phyloP scores from a whole-genome alignment of 2,113 vertebrate species.

The Rana temporaria region DNA sequence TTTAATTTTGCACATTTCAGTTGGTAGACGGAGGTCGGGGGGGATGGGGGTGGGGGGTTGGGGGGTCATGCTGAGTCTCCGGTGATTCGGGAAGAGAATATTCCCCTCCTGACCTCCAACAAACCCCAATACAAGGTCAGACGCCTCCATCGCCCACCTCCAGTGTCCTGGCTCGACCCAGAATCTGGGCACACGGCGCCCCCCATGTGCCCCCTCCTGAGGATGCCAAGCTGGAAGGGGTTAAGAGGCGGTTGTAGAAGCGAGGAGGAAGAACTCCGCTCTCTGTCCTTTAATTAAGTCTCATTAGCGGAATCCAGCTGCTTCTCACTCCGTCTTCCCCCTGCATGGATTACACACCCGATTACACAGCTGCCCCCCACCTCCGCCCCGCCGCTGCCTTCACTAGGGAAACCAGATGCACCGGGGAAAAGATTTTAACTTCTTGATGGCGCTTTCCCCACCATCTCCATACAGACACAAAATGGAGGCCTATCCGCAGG shows the following conservation, averaged over 20 bases:
- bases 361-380: constrained; percentile 61
- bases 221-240: neutral
- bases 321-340: constrained; percentile 62
- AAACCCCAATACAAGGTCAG: too few relatives aligned
- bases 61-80: too few relatives aligned
- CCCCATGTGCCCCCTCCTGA: too few relatives aligned
- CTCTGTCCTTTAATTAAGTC: constrained; percentile 73
- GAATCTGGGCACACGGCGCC: too few relatives aligned
- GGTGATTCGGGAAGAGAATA: too few relatives aligned
- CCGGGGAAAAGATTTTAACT: constrained; percentile 15
- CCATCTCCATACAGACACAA: constrained; percentile 10
- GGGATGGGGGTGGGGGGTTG: too few relatives aligned
- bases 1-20: too few relatives aligned
- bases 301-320: constrained; percentile 80
- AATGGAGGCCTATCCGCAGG: neutral
- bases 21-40: too few relatives aligned
- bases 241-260: neutral
- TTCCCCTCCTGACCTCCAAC: too few relatives aligned
- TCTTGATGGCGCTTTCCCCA: neutral
- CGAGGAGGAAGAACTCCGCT: constrained; percentile 59
- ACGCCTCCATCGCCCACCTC: too few relatives aligned
- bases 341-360: constrained; percentile 57
- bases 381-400: constrained; percentile 40
- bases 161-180: too few relatives aligned
- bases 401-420: constrained; percentile 34